phyloP scores from a whole-genome alignment of 2,113 vertebrate genomes.

The Salvator merianae region DNA sequence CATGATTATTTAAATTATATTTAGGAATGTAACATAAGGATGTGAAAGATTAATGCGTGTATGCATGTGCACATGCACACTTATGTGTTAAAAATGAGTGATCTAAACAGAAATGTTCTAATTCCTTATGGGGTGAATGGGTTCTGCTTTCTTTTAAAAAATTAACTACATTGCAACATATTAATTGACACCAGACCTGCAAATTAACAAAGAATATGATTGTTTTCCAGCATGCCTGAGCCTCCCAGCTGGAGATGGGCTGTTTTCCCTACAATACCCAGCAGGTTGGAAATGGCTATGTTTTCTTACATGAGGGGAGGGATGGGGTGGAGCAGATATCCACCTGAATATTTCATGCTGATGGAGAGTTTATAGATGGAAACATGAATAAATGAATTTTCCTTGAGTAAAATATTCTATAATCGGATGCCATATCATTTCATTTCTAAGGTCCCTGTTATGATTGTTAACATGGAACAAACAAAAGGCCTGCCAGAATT shows the following conservation, averaged over 20 bases:
- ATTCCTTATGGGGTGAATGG: slow-evolving; percentile 24
- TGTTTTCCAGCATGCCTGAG: slow-evolving; percentile 19
- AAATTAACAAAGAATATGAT: slow-evolving; percentile 35
- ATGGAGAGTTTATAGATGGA: slow-evolving; percentile 19
- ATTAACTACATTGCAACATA: slow-evolving; percentile 30
- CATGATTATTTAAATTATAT: not conserved
- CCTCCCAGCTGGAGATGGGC: not conserved
- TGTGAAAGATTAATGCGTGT: slow-evolving; percentile 14
- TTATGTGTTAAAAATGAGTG: slow-evolving; percentile 7
- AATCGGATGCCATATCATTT: not conserved
- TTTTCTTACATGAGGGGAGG: slow-evolving; percentile 16
- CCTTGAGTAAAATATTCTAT: slow-evolving; percentile 10
- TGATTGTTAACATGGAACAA: slow-evolving; percentile 33
- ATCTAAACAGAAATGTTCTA: not conserved
- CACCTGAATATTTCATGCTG: not conserved
- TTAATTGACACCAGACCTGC: slow-evolving; percentile 32
- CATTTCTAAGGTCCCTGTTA: slow-evolving; percentile 34
- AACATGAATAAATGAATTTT: slow-evolving; percentile 38
- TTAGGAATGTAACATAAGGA: not conserved
- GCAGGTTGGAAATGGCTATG: not conserved
- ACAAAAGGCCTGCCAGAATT: slow-evolving; percentile 30
- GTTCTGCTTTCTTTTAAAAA: slow-evolving; percentile 29
- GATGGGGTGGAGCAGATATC: not conserved
- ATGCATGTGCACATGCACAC: not conserved
- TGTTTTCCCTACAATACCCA: slow-evolving; percentile 20